A percentile compares a stretch with the other conserved stretches of the same genome.
phyloP scores from a whole-genome alignment of 2,113 vertebrate species.

The Strigops habroptila region DNA sequence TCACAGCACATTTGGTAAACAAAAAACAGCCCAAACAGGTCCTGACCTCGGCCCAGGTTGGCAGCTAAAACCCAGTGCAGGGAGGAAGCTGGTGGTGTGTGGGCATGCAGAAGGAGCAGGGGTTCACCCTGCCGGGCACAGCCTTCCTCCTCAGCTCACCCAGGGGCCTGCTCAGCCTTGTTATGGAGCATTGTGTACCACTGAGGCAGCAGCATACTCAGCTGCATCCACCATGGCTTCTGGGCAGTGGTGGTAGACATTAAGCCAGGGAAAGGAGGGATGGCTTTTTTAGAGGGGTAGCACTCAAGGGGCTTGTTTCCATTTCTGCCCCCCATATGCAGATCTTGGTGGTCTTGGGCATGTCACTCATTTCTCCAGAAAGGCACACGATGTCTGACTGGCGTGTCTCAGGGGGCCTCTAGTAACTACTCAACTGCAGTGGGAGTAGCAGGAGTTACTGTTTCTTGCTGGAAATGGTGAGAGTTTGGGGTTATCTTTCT shows the following conservation, averaged over 20 bases:
- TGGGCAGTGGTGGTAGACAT: background rate
- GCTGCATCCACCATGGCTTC: rapidly evolving
- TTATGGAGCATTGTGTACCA: rapidly evolving
- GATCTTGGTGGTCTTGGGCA: background rate
- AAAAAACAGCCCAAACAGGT: background rate
- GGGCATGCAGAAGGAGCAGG: background rate
- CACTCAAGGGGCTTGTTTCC: background rate
- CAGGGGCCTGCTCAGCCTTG: background rate
- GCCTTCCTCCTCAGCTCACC: background rate
- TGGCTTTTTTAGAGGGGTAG: background rate
- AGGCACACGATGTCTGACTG: background rate
- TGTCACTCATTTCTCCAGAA: background rate
- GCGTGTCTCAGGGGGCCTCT: background rate
- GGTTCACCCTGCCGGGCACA: background rate
- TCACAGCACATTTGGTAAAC: background rate
- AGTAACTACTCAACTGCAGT: background rate
- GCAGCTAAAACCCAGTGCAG: background rate
- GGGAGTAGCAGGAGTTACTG: background rate
- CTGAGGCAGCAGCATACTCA: background rate
- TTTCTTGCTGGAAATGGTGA: background rate
- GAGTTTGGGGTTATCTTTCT: background rate
- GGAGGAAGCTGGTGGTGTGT: background rate
- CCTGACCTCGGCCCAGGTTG: background rate
- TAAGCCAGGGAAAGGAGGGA: background rate
- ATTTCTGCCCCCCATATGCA: background rate